These are phyloP conservation scores for Vombatus ursinus DNA, from an alignment of 2,113 vertebrate species.

Conservation along the genomic window DNA sequence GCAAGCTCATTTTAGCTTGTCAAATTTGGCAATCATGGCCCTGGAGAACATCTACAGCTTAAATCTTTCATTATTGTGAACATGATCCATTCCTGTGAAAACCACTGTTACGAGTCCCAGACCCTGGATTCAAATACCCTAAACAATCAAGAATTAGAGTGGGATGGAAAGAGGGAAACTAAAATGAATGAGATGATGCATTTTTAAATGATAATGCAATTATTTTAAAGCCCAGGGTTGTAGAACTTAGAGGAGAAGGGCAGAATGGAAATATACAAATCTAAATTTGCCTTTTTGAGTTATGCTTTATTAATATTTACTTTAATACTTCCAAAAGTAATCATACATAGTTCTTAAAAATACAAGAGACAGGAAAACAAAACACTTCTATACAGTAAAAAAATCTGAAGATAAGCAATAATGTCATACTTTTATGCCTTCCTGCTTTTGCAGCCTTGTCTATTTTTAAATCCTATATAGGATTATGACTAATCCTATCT, in stretches of 20 bases:
- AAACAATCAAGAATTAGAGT: neutral
- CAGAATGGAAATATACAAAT: neutral
- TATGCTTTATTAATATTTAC: conserved; percentile 19
- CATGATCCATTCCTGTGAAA: neutral
- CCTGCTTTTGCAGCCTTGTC: neutral
- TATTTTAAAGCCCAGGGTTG: neutral
- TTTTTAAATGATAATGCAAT: conserved; percentile 8
- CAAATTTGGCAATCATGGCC: conserved; percentile 64
- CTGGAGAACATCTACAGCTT: conserved; percentile 51
- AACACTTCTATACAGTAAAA: neutral
- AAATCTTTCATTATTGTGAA: conserved; percentile 50
- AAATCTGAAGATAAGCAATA: neutral
- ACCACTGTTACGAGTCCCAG: neutral
- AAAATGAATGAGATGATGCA: conserved; percentile 10
- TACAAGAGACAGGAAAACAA: neutral
- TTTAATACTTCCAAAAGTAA: conserved; percentile 21
- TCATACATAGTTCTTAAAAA: neutral
- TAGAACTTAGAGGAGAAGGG: neutral
- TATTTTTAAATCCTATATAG: neutral
- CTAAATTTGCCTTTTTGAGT: neutral
- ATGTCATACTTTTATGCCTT: conserved; percentile 8
- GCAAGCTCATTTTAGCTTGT: conserved; percentile 58
- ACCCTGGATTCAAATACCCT: neutral
- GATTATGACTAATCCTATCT: neutral
- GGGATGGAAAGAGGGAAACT: neutral